Percentiles rank a stretch among this genome's conserved stretches.
Conservation (phyloP, 1,140 invertebrate genomes). For the Medauroidea extradentata region DNA sequence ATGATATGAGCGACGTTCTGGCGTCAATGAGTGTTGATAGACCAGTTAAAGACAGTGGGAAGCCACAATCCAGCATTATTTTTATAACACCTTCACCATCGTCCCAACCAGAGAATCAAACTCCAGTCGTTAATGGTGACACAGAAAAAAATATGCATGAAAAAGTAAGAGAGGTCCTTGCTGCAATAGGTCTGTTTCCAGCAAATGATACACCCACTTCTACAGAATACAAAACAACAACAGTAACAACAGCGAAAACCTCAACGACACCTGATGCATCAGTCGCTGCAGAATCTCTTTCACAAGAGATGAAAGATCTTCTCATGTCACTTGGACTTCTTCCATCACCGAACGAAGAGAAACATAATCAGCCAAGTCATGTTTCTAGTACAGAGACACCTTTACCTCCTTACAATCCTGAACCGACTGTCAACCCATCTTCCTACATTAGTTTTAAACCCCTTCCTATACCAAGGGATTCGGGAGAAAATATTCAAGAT, state of each 20-base stretch:
- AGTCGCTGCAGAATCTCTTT: constrained; percentile 37
- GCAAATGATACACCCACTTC: neutral
- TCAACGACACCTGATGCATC: constrained; percentile 31
- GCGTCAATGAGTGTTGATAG: constrained; percentile 18
- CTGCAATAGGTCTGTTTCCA: constrained; percentile 13
- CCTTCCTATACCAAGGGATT: constrained; percentile 44
- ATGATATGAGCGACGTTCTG: constrained; percentile 24
- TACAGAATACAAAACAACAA: neutral
- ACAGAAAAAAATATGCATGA: constrained; percentile 8
- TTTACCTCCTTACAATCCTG: constrained; percentile 21
- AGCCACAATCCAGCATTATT: neutral
- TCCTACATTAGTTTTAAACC: constrained; percentile 56
- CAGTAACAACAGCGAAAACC: neutral
- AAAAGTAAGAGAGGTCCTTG: constrained; percentile 26
- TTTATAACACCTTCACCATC: neutral
- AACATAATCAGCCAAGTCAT: constrained; percentile 15
- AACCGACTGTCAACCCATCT: constrained; percentile 35
- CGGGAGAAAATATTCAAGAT: neutral
- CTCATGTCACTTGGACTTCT: constrained; percentile 43
- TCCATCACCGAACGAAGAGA: constrained; percentile 3
- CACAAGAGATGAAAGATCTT: constrained; percentile 43
- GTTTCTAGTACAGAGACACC: constrained; percentile 21
- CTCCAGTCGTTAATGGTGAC: neutral
- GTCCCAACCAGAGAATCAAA: neutral
- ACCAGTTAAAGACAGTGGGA: constrained; percentile 1